phyloP scores from a whole-genome alignment of 2,888 invertebrate genomes.

The Drosophila crucigera region DNA sequence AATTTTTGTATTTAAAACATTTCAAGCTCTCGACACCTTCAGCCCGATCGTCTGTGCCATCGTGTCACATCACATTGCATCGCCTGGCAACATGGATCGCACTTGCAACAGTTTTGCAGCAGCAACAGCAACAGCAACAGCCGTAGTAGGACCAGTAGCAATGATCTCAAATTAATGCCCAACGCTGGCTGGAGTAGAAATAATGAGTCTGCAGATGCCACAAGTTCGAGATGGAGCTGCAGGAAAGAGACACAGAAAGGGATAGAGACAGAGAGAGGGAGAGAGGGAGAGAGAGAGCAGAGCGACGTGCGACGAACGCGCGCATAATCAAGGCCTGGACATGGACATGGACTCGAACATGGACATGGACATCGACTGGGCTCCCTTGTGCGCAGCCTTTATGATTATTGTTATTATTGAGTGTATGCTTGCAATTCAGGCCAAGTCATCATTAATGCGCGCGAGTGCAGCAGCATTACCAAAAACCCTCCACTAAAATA shows the following conservation, averaged over 20 bases:
- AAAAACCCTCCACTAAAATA: constrained; percentile 74
- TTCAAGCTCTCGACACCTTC: constrained; percentile 80
- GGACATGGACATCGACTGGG: constrained; percentile 52
- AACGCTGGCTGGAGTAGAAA: constrained; percentile 64
- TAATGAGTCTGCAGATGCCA: constrained; percentile 66
- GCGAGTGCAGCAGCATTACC: constrained; percentile 60
- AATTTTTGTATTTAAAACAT: constrained; percentile 81
- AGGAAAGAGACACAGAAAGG: not conserved
- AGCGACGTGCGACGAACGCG: constrained; percentile 67
- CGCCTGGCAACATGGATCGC: constrained; percentile 21
- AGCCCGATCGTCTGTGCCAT: constrained; percentile 11
- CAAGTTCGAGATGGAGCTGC: constrained; percentile 6
- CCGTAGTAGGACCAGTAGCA: constrained; percentile 65
- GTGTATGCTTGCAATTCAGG: constrained; percentile 76
- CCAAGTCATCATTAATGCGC: constrained; percentile 78
- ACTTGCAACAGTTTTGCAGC: constrained; percentile 13
- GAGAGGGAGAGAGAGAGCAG: not conserved
- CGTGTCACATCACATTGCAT: constrained; percentile 1
- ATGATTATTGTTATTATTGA: constrained; percentile 81
- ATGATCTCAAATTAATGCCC: constrained; percentile 79
- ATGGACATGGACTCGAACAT: constrained; percentile 45
- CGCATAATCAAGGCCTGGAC: constrained; percentile 75
- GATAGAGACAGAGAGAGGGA: not conserved
- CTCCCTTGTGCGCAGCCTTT: constrained; percentile 60
- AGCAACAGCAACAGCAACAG: constrained; percentile 15